phyloP scores from a whole-genome alignment of 2,113 vertebrate species.

The Oryzias curvinotus region DNA sequence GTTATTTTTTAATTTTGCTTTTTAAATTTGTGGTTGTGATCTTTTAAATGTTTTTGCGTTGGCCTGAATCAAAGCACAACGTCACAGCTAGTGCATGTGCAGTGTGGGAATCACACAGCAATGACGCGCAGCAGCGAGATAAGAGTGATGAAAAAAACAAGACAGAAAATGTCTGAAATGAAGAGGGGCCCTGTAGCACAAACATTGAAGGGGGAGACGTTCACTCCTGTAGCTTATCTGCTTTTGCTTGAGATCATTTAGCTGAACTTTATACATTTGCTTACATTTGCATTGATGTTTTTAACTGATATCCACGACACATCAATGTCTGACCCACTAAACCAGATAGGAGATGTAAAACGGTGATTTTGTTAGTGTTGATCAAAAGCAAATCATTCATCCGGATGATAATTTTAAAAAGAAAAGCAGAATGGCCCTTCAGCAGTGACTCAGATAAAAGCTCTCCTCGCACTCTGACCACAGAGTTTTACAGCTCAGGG shows the following conservation, averaged over 20 bases:
- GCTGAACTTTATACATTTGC: constrained; percentile 18
- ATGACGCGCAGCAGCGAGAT: constrained; percentile 18
- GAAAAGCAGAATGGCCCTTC: constrained; percentile 12
- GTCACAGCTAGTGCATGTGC: constrained; percentile 23
- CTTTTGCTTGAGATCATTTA: constrained; percentile 34
- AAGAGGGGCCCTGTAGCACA: constrained; percentile 21
- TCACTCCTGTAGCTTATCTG: constrained; percentile 3
- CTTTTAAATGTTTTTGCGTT: no score
- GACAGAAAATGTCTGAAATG: constrained; percentile 22
- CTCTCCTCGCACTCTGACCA: constrained; percentile 15
- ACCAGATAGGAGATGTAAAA: constrained; percentile 9
- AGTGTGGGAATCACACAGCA: constrained; percentile 17
- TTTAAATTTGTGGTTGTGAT: no score
- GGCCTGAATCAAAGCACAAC: constrained; percentile 9
- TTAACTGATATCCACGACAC: constrained; percentile 24
- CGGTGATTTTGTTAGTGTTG: constrained; percentile 1
- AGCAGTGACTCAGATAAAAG: constrained; percentile 15
- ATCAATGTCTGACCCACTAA: neutral
- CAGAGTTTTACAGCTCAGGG: constrained; percentile 7
- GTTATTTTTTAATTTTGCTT: no score
- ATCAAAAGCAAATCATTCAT: constrained; percentile 6
- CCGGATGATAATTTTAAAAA: neutral
- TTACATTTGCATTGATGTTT: constrained; percentile 40
- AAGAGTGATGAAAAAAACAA: constrained; percentile 26
- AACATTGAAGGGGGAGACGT: neutral